Conservation (phyloP, 2,888 invertebrate genomes). For the Chrysolina oricalcia region DNA sequence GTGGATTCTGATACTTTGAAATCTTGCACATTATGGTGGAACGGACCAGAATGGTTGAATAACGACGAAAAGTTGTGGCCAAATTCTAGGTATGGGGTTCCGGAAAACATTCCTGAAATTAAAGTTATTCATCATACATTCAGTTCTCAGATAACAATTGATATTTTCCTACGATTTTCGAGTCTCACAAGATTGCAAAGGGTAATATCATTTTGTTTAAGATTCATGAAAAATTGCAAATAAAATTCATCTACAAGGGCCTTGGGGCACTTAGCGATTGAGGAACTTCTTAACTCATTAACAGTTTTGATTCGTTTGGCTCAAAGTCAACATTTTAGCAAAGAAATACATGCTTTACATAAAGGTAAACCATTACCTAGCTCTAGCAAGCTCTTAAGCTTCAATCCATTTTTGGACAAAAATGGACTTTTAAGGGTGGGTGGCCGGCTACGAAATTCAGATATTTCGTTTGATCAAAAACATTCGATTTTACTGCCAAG, state of each 20-base stretch:
- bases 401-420: conserved; percentile 37
- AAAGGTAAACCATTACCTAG: conserved; percentile 6
- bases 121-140: too few species aligned
- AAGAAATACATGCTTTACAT: neutral
- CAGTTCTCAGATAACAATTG: too few species aligned
- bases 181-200: conserved; percentile 21
- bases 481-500: conserved; percentile 50
- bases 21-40: neutral
- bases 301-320: neutral
- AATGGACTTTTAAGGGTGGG: conserved; percentile 58
- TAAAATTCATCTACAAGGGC: neutral
- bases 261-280: neutral
- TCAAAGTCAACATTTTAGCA: neutral
- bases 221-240: conserved; percentile 17
- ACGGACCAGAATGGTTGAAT: conserved; percentile 1
- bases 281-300: neutral
- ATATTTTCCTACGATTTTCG: conserved; percentile 7
- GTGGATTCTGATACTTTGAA: neutral
- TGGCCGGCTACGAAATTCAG: conserved; percentile 48
- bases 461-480: conserved; percentile 38
- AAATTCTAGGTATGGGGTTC: conserved; percentile 7
- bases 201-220: conserved; percentile 13
- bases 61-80: conserved; percentile 1
- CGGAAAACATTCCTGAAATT: conserved; percentile 4
- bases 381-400: conserved; percentile 23